phyloP scores from a whole-genome alignment of 64 coral and sea anemone species.

The Pachyseris speciosa region DNA sequence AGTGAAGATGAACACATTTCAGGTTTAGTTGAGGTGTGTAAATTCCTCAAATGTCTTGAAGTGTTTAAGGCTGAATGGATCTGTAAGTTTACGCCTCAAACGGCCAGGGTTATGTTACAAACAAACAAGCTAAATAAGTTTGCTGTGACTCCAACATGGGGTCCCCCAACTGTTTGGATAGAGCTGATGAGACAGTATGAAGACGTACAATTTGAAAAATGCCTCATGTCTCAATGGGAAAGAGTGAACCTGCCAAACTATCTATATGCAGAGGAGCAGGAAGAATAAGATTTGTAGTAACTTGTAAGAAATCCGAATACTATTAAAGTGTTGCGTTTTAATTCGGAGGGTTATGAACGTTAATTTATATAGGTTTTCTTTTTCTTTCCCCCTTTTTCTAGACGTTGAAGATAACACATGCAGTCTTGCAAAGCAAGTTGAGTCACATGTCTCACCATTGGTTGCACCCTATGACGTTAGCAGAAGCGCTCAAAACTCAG shows the following conservation, averaged over 20 bases:
- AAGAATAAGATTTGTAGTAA: background rate
- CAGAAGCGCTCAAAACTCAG: background rate
- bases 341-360: background rate
- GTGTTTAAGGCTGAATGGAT: slow-evolving; percentile 2
- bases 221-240: slow-evolving; percentile 18
- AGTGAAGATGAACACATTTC: slow-evolving; percentile 45
- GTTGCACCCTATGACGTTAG: slow-evolving; percentile 38
- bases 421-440: background rate
- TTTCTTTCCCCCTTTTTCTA: too few relatives aligned
- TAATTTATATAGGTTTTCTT: background rate
- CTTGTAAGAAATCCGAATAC: background rate
- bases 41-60: slow-evolving; percentile 13
- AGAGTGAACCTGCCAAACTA: slow-evolving; percentile 41
- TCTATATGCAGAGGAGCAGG: slow-evolving; percentile 40
- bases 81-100: slow-evolving; percentile 6
- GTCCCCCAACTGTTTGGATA: slow-evolving; percentile 28
- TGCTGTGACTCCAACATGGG: slow-evolving; percentile 45
- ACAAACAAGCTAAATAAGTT: slow-evolving; percentile 11
- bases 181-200: slow-evolving; percentile 34
- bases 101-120: slow-evolving; percentile 26
- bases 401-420: background rate
- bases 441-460: slow-evolving; percentile 2
- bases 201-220: slow-evolving; percentile 12
- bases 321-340: background rate
- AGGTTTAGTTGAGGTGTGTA: slow-evolving; percentile 11